Base-by-base conservation (phyloP, 2,888 invertebrate genomes). In the Theodoxus fluviatilis region DNA sequence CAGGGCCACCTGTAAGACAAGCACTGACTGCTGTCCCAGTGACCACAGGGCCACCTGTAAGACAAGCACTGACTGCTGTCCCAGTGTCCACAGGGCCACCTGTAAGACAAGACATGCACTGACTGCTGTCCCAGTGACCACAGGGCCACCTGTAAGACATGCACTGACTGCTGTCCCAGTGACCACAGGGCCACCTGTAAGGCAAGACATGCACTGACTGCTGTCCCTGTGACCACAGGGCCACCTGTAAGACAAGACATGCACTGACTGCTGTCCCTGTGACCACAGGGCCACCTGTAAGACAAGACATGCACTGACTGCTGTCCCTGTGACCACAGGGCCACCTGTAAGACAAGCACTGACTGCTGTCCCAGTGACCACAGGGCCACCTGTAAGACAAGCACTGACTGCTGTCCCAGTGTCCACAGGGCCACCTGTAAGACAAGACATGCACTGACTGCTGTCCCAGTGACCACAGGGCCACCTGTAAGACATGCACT, bases 61-160 rank as follows among this genome's bases (percentile, higher is more conserved):
- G 18, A n/a, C n/a, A n/a, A n/a, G n/a, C n/a, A n/a, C n/a, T n/a
- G n/a, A n/a, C 61, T 99, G 88, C 86, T 98, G 96, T 0, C 98
- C 98, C 68, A 99, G 91, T 0, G 96, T 94, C 93, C 97, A 96
- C 12, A 99, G 88, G 0, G 98, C 96, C 1, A 96, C 88, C 88
- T 88, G 68, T 0, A 59, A 71, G 18, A n/a, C n/a, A n/a, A n/a
- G n/a, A n/a, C n/a, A n/a, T n/a, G n/a, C n/a, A n/a, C n/a, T n/a
- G n/a, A n/a, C 61, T 99, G 88, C 86, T 98, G 96, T 0, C 98
- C 98, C 68, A 99, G 91, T 0, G 96, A 94, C 93, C 97, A 96
- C 12, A 99, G 88, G 0, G 98, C 96, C 1, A 96, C 88, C 88
- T 88, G 68, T 0, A 59, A 71, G 18, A n/a, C n/a, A n/a, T n/a